Base-by-base conservation (phyloP, 2,888 invertebrate genomes). In the Chrysotoxum bicinctum region DNA sequence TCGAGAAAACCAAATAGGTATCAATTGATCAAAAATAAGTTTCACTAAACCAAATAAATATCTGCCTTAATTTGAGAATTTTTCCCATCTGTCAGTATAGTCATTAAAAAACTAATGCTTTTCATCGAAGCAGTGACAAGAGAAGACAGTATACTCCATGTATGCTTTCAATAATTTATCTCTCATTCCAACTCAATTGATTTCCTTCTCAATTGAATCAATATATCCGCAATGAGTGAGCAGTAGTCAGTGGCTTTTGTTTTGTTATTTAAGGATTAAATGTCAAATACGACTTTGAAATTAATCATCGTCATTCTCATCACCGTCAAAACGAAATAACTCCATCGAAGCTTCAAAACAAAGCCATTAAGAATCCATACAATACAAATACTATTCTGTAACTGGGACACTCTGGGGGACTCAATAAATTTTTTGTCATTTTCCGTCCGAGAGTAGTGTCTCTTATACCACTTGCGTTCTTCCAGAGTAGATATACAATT, bases 261-360 rank as follows among this genome's bases (percentile, higher is more conserved):
- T 40, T 40, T 58, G 8, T 30, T 62, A 7, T 62, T n/a, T 43
- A 30, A 21, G 43, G 62, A 62, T 62, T 40, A 62, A 62, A 62
- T 62, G 62, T 62, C 62, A 62, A 62, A 62, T 43, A 62, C 16
- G 26, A 62, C 43, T 26, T 62, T 43, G 62, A 62, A 62, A 62
- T 62, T 62, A 62, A 62, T 62, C 62, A 62, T 62, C 10, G 62
- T 62, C 62, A 43, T 62, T 30, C 8, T 21, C 26, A 43, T 62
- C 43, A 43, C 43, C 62, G 43, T 37, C 58, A 58, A 21, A 14
- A 23, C 23, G 37, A 58, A 54, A 21, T 35, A 14, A 58, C 14
- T 3, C 21, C 16, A 1, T 3, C 43, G 26, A 43, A 4, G 40
- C 43, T 43, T 43, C 43, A 62, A 43, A 62, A 62, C 62, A 62